A percentile compares a stretch with the other conserved stretches of the same genome.
Evolutionary conservation across 2,888 invertebrate genomes (phyloP).

Genomic region (Luperina testacea): DNA sequence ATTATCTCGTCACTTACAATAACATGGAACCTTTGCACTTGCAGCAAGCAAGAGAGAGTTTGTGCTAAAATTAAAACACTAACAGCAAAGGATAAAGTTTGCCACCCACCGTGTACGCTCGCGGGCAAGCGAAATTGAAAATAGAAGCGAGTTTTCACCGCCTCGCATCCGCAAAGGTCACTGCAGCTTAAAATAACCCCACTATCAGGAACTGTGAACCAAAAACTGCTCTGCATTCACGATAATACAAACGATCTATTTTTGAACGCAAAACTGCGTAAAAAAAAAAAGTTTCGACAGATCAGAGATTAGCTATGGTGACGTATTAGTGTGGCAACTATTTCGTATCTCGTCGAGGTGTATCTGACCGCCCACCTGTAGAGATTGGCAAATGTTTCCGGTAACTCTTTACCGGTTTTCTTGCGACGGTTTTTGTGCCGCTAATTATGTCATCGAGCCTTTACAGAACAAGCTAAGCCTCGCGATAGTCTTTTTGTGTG

Average conservation of each 20-base stretch:
- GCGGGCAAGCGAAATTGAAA: slow-evolving; percentile 43
- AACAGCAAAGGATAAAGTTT: slow-evolving; percentile 57
- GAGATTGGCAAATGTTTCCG: slow-evolving; percentile 85
- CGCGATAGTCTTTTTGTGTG: slow-evolving; percentile 35
- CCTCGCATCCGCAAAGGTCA: slow-evolving; percentile 56
- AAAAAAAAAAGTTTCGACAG: slow-evolving; percentile 42
- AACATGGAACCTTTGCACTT: slow-evolving; percentile 43
- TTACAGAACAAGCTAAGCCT: slow-evolving; percentile 51
- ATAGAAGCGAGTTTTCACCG: slow-evolving; percentile 42
- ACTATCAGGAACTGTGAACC: slow-evolving; percentile 25
- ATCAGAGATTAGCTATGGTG: slow-evolving; percentile 49
- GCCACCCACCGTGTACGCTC: slow-evolving; percentile 58
- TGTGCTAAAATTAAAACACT: slow-evolving; percentile 64
- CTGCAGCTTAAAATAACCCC: slow-evolving; percentile 39
- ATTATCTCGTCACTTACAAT: slow-evolving; percentile 56
- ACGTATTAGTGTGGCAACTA: slow-evolving; percentile 68
- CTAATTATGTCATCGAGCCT: slow-evolving; percentile 77
- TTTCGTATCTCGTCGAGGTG: slow-evolving; percentile 61
- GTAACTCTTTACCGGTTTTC: slow-evolving; percentile 80
- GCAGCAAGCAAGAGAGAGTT: slow-evolving; percentile 46
- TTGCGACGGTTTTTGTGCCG: slow-evolving; percentile 70
- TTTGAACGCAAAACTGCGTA: slow-evolving; percentile 22
- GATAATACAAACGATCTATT: slow-evolving; percentile 10
- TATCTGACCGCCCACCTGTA: slow-evolving; percentile 75
- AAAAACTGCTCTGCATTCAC: neutral